Percentiles rank a stretch among this genome's conserved stretches.
These are phyloP conservation scores for Glossophaga mutica DNA, from an alignment of 2,797 vertebrate species.

Conservation along the genomic window DNA sequence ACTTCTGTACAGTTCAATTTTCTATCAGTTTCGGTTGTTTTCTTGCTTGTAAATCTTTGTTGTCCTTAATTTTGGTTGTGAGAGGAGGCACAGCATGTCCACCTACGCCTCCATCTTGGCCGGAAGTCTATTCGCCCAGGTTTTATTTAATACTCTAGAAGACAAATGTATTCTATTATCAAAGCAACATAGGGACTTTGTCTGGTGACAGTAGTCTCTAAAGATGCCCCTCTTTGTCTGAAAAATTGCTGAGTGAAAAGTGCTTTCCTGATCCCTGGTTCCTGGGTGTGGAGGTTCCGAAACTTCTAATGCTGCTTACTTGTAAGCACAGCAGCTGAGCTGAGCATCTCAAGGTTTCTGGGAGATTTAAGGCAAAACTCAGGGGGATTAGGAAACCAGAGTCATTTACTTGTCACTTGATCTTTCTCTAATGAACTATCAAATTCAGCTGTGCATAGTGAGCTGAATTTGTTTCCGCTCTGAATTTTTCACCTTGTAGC, in stretches of 20 bases:
- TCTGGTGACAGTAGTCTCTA: neutral
- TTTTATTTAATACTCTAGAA: neutral
- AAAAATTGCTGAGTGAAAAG: too few relatives aligned
- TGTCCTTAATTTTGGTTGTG: too few relatives aligned
- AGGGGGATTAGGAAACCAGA: neutral
- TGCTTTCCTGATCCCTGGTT: neutral
- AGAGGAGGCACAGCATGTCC: too few relatives aligned
- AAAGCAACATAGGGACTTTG: neutral
- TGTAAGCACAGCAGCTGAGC: neutral
- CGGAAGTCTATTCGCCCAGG: too few relatives aligned
- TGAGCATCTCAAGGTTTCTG: neutral
- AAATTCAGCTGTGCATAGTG: constrained; percentile 28
- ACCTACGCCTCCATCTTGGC: too few relatives aligned
- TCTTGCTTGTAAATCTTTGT: too few relatives aligned
- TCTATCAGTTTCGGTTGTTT: too few relatives aligned
- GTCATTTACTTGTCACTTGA: constrained; percentile 40
- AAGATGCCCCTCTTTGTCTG: neutral
- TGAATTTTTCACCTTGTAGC: constrained; percentile 24
- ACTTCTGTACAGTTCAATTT: too few relatives aligned
- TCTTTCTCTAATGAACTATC: constrained; percentile 25
- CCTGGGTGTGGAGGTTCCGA: neutral
- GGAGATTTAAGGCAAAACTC: constrained; percentile 4
- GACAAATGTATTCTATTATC: neutral
- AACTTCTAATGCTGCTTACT: neutral
- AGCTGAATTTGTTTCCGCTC: constrained; percentile 38